phyloP scores from a whole-genome alignment of 2,113 vertebrate species.

The Indicator indicator region DNA sequence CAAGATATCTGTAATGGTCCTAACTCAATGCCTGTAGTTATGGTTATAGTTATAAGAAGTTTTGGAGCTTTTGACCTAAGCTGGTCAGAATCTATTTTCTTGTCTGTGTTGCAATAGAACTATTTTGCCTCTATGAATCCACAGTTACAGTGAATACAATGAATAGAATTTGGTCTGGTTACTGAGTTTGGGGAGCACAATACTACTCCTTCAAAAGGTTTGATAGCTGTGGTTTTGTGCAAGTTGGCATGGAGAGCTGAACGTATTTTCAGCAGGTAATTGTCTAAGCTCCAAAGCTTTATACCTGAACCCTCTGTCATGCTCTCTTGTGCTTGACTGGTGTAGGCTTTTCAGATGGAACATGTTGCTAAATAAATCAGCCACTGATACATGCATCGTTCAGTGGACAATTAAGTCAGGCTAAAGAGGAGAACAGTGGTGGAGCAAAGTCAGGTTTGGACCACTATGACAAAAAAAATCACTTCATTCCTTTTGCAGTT shows the following conservation, averaged over 20 bases:
- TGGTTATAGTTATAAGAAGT: background rate
- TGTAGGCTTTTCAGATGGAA: background rate
- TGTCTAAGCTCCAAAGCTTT: slow-evolving; percentile 8
- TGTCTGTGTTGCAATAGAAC: background rate
- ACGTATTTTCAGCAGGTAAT: slow-evolving; percentile 6
- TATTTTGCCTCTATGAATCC: background rate
- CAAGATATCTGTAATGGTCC: background rate
- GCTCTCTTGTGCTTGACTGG: slow-evolving; percentile 8
- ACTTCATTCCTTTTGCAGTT: background rate
- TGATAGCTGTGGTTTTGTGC: background rate
- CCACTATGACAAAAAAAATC: background rate
- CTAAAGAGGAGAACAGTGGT: background rate
- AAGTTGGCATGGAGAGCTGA: background rate
- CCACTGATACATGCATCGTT: background rate
- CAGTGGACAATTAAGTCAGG: slow-evolving; percentile 15
- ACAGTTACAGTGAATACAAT: background rate
- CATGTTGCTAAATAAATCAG: slow-evolving; percentile 32
- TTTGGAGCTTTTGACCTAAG: background rate
- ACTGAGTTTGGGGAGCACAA: background rate
- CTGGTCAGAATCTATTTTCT: background rate
- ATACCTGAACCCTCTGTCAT: background rate
- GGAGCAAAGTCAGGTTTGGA: background rate
- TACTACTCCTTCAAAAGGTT: background rate
- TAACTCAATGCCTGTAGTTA: background rate
- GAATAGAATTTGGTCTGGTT: background rate